Percentiles rank a stretch among this genome's conserved stretches.
These are phyloP conservation scores for Alauda arvensis DNA, from an alignment of 2,797 vertebrate genomes.

Conservation along the genomic window DNA sequence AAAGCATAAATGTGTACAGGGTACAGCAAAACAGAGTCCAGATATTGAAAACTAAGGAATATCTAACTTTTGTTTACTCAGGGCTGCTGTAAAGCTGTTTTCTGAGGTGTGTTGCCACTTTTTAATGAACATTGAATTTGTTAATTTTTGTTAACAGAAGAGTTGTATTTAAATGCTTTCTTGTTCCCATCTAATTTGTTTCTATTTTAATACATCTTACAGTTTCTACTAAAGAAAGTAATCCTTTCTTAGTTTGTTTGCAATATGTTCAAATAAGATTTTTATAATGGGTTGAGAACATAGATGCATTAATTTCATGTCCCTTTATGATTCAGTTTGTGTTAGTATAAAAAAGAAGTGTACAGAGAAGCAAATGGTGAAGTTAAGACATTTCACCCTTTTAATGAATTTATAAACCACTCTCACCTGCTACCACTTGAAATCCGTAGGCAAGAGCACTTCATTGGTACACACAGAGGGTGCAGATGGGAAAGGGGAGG, in stretches of 20 bases:
- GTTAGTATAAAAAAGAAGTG: not conserved
- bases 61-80: not conserved
- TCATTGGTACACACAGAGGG: not conserved
- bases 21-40: not conserved
- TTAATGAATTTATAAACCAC: slow-evolving; percentile 22
- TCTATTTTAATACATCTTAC: not conserved
- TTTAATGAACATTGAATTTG: not conserved
- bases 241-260: not conserved
- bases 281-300: not conserved
- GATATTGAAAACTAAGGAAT: not conserved
- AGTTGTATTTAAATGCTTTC: not conserved
- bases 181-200: not conserved
- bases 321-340: not conserved
- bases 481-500: not conserved
- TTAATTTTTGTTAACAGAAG: not conserved
- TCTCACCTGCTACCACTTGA: slow-evolving; percentile 32
- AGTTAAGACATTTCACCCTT: slow-evolving; percentile 14
- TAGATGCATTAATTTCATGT: not conserved
- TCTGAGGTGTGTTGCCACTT: not conserved
- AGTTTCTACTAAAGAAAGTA: not conserved
- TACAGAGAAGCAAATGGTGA: slow-evolving; percentile 6
- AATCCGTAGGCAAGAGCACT: not conserved
- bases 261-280: not conserved
- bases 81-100: not conserved
- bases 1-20: not conserved